Conservation (phyloP, 2,888 invertebrate species). For the Dryococelus australis region DNA sequence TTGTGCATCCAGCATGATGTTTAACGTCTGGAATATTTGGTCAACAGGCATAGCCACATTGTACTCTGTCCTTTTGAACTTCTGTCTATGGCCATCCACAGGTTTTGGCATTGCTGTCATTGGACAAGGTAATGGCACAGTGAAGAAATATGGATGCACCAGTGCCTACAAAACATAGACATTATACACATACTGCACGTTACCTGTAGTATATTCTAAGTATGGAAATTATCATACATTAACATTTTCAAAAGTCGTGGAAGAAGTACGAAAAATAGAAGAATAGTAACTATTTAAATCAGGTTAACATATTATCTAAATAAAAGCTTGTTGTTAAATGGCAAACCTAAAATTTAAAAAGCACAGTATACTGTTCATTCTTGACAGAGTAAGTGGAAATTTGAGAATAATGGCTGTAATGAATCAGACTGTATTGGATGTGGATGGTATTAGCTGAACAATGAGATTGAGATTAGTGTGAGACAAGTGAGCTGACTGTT, state of each 20-base stretch:
- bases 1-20: slow-evolving; percentile 23
- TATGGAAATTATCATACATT: too few relatives aligned
- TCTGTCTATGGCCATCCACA: slow-evolving; percentile 45
- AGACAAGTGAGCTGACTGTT: too few relatives aligned
- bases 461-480: too few relatives aligned
- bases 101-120: slow-evolving; percentile 75
- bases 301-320: not conserved
- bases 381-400: too few relatives aligned
- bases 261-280: too few relatives aligned
- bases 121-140: slow-evolving; percentile 70
- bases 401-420: too few relatives aligned
- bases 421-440: too few relatives aligned
- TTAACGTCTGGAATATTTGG: slow-evolving; percentile 39
- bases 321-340: not conserved
- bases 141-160: slow-evolving; percentile 75
- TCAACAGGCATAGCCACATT: slow-evolving; percentile 41
- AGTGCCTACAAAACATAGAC: slow-evolving; percentile 68
- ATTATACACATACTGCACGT: slow-evolving; percentile 32
- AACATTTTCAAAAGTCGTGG: too few relatives aligned
- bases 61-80: slow-evolving; percentile 42
- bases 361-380: too few relatives aligned
- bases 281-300: not conserved
- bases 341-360: too few relatives aligned
- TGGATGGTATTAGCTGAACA: too few relatives aligned
- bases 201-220: too few relatives aligned